A percentile compares a stretch with the other conserved stretches of the same genome.
These are phyloP conservation scores for Pipistrellus pipistrellus DNA, from an alignment of 2,797 vertebrate genomes.

Conservation along the genomic window DNA sequence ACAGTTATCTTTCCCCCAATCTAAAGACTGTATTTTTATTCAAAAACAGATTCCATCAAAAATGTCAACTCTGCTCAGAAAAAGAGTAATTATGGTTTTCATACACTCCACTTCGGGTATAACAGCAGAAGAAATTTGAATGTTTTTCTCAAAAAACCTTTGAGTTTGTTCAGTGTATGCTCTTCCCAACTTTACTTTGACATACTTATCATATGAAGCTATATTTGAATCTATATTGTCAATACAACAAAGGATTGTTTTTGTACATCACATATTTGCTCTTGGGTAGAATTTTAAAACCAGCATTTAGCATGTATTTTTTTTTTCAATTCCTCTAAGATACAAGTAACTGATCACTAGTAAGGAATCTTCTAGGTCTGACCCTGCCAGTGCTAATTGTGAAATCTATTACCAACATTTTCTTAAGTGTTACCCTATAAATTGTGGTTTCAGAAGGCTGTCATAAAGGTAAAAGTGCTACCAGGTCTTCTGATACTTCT, in stretches of 20 bases:
- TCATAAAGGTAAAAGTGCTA: neutral
- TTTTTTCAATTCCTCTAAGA: neutral
- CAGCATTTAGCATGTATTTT: neutral
- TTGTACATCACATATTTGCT: slow-evolving; percentile 4
- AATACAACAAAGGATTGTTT: slow-evolving; percentile 51
- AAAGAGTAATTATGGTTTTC: slow-evolving; percentile 1
- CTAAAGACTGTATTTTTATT: neutral
- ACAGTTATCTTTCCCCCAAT: neutral
- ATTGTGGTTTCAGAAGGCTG: slow-evolving; percentile 39
- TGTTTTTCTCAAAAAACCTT: slow-evolving; percentile 37
- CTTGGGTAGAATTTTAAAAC: slow-evolving; percentile 31
- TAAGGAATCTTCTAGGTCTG: neutral
- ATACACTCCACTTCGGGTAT: neutral
- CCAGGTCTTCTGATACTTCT: neutral
- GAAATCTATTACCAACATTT: neutral
- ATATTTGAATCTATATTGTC: slow-evolving; percentile 5
- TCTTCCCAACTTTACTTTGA: slow-evolving; percentile 41
- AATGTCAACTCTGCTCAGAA: slow-evolving; percentile 34
- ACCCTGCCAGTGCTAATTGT: neutral
- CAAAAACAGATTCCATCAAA: slow-evolving; percentile 49
- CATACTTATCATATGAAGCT: slow-evolving; percentile 22
- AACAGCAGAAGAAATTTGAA: neutral
- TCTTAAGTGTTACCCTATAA: neutral
- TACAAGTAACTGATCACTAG: neutral
- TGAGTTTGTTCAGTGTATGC: neutral